Base-by-base conservation (phyloP, 2,888 invertebrate genomes). In the Rhodophaea formosa region DNA sequence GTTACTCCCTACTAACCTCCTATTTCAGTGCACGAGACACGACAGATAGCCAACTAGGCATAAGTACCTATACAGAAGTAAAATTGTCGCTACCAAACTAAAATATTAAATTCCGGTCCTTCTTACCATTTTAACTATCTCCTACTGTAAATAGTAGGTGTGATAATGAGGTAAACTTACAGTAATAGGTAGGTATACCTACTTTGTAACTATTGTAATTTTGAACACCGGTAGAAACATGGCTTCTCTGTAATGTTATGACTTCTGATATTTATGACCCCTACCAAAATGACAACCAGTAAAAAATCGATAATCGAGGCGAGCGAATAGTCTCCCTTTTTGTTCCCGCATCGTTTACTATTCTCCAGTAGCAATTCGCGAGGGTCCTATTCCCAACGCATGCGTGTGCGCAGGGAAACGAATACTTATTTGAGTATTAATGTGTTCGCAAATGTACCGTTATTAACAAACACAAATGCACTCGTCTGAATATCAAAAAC, bases 381-480 rank as follows among this genome's bases (percentile, higher is more conserved):
- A 77, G 79, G 82, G 79, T 71, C 72, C 69, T 74, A 70, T 72
- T 79, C 79, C 78, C 72, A 71, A 72, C 75, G 72, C 66, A 67
- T 80, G 86, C 84, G 84, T 82, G 70, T 72, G 81, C 84, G 83
- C 84, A 80, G 65, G 68, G 62, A 60, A 63, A 67, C 68, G 63
- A 65, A 65, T 70, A 74, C 72, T 74, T 75, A 77, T 76, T 75
- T 79, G 73, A 77, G 75, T 73, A 78, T 51, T 56, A 49, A 56
- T 56, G 42, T 56, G 68, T 75, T 75, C 73, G 77, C 74, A 67
- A 76, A 76, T 75, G 68, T 80, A 79, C 84, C 82, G 86, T 86
- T 87, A 86, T 73, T 73, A 71, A 79, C 77, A 70, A 78, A 80
- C 79, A 82, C 79, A 75, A 70, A 71, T 73, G 75, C 74, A 79